Evolutionary conservation across 2,888 invertebrate species (phyloP), one percentile per base, ranked within the genome.

Genomic region (Apodemia hepburni): DNA sequence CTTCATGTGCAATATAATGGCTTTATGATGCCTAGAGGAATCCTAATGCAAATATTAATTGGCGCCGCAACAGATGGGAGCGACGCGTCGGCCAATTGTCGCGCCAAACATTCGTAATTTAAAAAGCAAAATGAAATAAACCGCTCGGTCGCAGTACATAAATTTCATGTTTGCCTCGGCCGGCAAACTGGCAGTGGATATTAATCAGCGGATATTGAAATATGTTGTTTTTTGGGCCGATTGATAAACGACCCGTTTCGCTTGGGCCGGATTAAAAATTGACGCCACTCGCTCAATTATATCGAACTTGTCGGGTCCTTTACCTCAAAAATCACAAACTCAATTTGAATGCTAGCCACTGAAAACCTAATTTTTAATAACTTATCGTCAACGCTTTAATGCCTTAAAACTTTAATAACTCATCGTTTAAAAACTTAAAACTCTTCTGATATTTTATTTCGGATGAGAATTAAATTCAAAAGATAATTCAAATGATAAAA

Each of bases 151-250:
- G 85, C 82, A 90, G 89, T 91, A 88, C 91, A 91, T 91, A 90
- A 91, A 91, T 91, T 89, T 85, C 83, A 80, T 85, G 91, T 89
- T 89, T 86, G 88, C 88, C 77, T 86, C 87, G 82, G 77, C 86
- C 82, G 82, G 84, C 83, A 83, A 81, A 81, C 90, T 85, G 87
- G 85, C 88, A 86, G 85, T 85, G 87, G 89, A 88, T 90, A 91
- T 91, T 90, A 91, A 90, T 91, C 91, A 90, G 88, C 80, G 88
- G 84, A 90, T 90, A 91, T 91, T 89, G 91, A 91, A 91, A 91
- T 91, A 87, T 90, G 91, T 89, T 90, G 89, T 90, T 91, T 91
- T 90, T 89, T 87, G 83, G 81, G 71, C 71, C 73, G 87, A 89
- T 90, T 90, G 90, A 91, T 89, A 87, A 88, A 90, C 89, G 87